phyloP scores from a whole-genome alignment of 1,140 invertebrate species.

The Ptiloglossa arizonensis region DNA sequence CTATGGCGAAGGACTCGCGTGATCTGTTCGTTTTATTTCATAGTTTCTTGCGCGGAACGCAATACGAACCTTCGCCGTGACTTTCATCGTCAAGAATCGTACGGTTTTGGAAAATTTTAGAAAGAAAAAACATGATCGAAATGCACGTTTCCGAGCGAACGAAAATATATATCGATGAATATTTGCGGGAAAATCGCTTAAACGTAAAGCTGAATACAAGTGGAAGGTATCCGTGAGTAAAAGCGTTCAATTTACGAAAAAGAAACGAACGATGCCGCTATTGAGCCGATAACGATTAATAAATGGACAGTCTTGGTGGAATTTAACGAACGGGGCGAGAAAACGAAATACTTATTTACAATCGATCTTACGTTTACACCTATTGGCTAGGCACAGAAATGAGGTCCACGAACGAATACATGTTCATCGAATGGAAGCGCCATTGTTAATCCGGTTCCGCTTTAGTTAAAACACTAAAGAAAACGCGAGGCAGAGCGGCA shows the following conservation, averaged over 20 bases:
- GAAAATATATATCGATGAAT: not conserved
- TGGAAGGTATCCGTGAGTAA: not conserved
- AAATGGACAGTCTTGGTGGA: constrained; percentile 56
- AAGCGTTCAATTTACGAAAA: constrained; percentile 29
- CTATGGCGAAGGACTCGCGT: constrained; percentile 30
- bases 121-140: not conserved
- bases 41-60: constrained; percentile 11
- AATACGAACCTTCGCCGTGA: constrained; percentile 9
- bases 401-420: constrained; percentile 2
- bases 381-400: constrained; percentile 22
- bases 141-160: not conserved
- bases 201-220: constrained; percentile 9
- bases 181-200: not conserved
- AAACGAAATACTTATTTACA: constrained; percentile 19
- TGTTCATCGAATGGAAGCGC: constrained; percentile 6
- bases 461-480: constrained; percentile 58
- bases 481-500: constrained; percentile 31
- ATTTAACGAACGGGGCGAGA: constrained; percentile 25
- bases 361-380: constrained; percentile 22
- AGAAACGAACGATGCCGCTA: constrained; percentile 29
- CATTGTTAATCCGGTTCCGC: constrained; percentile 28
- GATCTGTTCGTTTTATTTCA: constrained; percentile 1
- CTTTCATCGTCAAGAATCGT: not conserved
- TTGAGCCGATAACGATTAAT: constrained; percentile 31
- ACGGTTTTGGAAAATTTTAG: not conserved